Evolutionary conservation across 1,140 invertebrate genomes (phyloP), one percentile per base, ranked within the genome.

Genomic region (Euborellia annulipes): DNA sequence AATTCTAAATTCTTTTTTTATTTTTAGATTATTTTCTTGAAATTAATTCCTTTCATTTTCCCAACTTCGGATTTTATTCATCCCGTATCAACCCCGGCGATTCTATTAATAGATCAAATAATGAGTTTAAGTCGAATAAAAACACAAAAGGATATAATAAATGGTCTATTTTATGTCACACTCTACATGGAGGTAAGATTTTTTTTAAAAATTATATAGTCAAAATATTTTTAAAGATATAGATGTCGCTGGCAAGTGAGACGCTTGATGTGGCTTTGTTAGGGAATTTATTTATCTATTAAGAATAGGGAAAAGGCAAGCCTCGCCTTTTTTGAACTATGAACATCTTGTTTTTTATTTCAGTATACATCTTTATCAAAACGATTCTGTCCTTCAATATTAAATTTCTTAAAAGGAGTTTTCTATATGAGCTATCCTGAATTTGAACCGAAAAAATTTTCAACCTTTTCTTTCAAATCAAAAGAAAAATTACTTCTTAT

Each of bases 51-150:
- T 13, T 59, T 83, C 13, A 55, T 93, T 23, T 95, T 85, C 62
- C 80, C 88, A 13, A 80, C 86, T 1, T 92, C 88, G 0, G 90
- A 95, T 65, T 90, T 85, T 57, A 67, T 76, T 21, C 89, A 94
- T 70, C 75, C 76, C 2, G 70, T 93, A n/a, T 77, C 79, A 21
- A 90, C 85, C 8, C 87, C 88, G 36, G 75, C 78, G 54, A 67
- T 85, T 41, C 64, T 88, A 36, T 88, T 92, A 54, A 82, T 92
- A 65, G 72, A 76, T 27, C 77, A 91, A 60, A 80, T 92, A 50
- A 63, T 95, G 48, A 62, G 67, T 3, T 65, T 65, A 53, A 70
- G 72, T 49, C 67, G 64, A 51, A 69, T 85, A 20, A 73, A 68
- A 51, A 71, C 63, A 30, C 68, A 72, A 9, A 62, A 65, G 49